Evolutionary conservation across 2,888 invertebrate species (phyloP).

Genomic region (Thelaira solivaga): DNA sequence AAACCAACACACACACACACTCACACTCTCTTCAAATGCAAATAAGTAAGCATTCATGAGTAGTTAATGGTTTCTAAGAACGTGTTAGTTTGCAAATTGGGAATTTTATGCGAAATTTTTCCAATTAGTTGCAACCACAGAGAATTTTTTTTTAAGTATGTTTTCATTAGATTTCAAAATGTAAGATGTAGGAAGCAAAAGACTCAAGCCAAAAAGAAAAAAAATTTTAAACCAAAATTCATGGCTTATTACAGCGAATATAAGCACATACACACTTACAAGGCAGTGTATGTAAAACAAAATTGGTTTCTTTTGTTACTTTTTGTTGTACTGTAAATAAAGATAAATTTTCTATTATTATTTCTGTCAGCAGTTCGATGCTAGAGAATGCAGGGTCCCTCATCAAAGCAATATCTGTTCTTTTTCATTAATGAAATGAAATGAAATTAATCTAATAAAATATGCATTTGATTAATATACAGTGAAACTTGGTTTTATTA

Average conservation of each 20-base stretch:
- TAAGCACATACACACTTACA: not conserved
- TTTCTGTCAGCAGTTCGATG: no score
- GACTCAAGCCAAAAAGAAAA: not conserved
- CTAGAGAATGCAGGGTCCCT: no score
- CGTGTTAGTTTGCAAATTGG: constrained; percentile 63
- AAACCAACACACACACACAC: no score
- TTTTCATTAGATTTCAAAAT: not conserved
- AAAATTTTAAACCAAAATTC: not conserved
- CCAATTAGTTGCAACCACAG: constrained; percentile 69
- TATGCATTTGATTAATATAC: no score
- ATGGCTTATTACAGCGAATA: not conserved
- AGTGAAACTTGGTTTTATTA: no score
- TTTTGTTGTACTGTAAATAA: no score
- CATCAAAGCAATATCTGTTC: no score
- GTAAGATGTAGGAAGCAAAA: not conserved
- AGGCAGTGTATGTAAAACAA: not conserved
- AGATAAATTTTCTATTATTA: no score
- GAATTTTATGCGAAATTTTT: constrained; percentile 71
- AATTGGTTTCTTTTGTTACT: no score
- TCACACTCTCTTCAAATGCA: no score
- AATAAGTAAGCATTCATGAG: not conserved
- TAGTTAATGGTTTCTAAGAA: constrained; percentile 17
- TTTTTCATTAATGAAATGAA: no score
- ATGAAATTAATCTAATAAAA: no score
- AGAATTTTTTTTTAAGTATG: constrained; percentile 29